phyloP scores from a whole-genome alignment of 2,888 invertebrate genomes.

The Arge pagana region DNA sequence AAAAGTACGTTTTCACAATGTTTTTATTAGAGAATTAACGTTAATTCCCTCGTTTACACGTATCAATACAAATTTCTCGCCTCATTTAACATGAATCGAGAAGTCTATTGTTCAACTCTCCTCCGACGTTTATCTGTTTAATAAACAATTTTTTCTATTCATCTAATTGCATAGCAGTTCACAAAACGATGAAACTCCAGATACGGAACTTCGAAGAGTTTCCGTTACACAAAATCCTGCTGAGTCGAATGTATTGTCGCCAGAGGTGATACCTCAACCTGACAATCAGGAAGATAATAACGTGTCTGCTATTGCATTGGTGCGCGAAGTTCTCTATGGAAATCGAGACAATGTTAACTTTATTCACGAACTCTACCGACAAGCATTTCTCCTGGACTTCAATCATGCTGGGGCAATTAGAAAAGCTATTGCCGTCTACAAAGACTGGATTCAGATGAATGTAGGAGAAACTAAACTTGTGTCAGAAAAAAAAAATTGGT shows the following conservation, averaged over 20 bases:
- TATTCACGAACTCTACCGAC: slow-evolving; percentile 90
- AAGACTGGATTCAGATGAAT: slow-evolving; percentile 93
- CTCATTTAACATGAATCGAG: too few species aligned
- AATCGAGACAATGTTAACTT: slow-evolving; percentile 92
- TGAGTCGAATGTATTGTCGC: slow-evolving; percentile 47
- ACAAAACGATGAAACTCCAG: slow-evolving; percentile 55
- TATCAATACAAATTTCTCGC: too few species aligned
- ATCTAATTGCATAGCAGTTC: slow-evolving; percentile 51
- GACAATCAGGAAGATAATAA: slow-evolving; percentile 48
- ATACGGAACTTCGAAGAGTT: slow-evolving; percentile 55
- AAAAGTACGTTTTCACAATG: slow-evolving; percentile 38
- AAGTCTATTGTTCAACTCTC: too few species aligned
- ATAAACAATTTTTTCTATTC: too few species aligned
- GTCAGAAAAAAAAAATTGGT: neutral
- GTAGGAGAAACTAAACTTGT: slow-evolving; percentile 55
- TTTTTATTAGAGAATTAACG: neutral
- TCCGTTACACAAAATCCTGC: slow-evolving; percentile 54
- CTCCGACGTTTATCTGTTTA: too few species aligned
- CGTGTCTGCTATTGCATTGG: slow-evolving; percentile 68
- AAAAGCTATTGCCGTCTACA: slow-evolving; percentile 88
- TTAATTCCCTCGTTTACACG: too few species aligned
- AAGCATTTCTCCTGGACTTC: slow-evolving; percentile 90
- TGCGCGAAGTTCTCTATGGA: slow-evolving; percentile 84
- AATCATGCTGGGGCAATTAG: slow-evolving; percentile 85
- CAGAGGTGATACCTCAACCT: slow-evolving; percentile 44